Evolutionary conservation across 2,797 vertebrate species (phyloP).

Genomic region (Scolopax bukidnonensis): DNA sequence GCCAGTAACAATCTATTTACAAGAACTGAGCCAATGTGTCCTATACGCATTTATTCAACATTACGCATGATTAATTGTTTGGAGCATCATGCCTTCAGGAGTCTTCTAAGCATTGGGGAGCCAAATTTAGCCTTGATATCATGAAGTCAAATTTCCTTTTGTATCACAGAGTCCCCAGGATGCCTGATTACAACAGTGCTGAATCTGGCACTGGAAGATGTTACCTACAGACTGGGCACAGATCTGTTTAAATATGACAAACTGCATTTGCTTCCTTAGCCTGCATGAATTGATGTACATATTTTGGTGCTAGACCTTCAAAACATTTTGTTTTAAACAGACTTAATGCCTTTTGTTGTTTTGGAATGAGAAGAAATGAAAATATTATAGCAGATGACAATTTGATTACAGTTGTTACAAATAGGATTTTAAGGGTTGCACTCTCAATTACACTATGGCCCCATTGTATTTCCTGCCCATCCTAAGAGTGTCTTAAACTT

Average conservation of each 20-base stretch:
- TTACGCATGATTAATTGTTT: slow-evolving; percentile 41
- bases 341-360: not conserved
- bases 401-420: slow-evolving; percentile 44
- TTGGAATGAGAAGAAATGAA: slow-evolving; percentile 17
- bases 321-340: slow-evolving; percentile 20
- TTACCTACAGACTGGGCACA: slow-evolving; percentile 54
- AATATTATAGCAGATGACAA: slow-evolving; percentile 33
- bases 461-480: not conserved
- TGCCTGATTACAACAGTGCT: slow-evolving; percentile 45
- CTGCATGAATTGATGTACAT: not conserved
- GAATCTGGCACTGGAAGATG: slow-evolving; percentile 52
- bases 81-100: slow-evolving; percentile 31
- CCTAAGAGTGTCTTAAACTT: slow-evolving; percentile 20
- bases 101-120: not conserved
- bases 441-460: not conserved
- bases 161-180: slow-evolving; percentile 43
- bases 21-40: not conserved
- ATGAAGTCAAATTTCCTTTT: slow-evolving; percentile 59
- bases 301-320: slow-evolving; percentile 6
- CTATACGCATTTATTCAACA: not conserved
- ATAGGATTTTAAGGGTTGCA: slow-evolving; percentile 43
- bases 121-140: slow-evolving; percentile 54
- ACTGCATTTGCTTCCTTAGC: slow-evolving; percentile 31
- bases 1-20: not conserved
- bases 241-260: slow-evolving; percentile 41